Conservation (phyloP, 1,140 invertebrate species). For the Chironomus tepperi region DNA sequence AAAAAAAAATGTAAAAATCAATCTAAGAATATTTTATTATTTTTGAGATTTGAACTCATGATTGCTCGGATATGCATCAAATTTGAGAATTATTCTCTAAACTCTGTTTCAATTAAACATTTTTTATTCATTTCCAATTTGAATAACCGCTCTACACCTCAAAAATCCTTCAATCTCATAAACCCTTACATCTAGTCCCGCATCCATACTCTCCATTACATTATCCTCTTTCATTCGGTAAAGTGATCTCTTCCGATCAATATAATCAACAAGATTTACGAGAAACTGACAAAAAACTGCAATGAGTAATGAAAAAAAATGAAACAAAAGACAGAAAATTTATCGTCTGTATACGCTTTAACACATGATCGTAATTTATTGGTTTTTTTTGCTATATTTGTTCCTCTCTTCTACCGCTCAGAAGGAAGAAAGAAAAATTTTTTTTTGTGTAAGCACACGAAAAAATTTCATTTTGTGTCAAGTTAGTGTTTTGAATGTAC, state of each 20-base stretch:
- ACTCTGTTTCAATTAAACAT: no score
- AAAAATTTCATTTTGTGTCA: not conserved
- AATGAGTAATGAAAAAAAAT: not conserved
- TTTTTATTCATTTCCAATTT: no score
- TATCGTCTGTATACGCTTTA: not conserved
- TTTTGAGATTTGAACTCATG: no score
- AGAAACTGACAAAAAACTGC: not conserved
- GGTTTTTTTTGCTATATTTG: not conserved
- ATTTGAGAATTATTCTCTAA: no score
- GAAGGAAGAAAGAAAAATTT: not conserved
- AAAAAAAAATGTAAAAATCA: no score
- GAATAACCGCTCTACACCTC: no score
- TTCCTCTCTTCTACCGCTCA: not conserved
- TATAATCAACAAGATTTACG: not conserved
- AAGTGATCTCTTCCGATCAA: not conserved
- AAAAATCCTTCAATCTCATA: no score
- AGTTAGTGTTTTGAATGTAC: not conserved
- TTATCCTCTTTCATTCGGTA: not conserved
- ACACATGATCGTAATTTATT: conserved; percentile 14
- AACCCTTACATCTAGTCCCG: no score
- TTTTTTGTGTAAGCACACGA: not conserved
- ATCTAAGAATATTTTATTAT: no score
- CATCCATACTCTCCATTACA: no score
- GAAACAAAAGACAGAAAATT: not conserved
- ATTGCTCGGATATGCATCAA: no score